Percentiles rank a stretch among this genome's conserved stretches.
These are phyloP conservation scores for Rhabdornis inornatus DNA, from an alignment of 2,113 vertebrate genomes.

Conservation along the genomic window DNA sequence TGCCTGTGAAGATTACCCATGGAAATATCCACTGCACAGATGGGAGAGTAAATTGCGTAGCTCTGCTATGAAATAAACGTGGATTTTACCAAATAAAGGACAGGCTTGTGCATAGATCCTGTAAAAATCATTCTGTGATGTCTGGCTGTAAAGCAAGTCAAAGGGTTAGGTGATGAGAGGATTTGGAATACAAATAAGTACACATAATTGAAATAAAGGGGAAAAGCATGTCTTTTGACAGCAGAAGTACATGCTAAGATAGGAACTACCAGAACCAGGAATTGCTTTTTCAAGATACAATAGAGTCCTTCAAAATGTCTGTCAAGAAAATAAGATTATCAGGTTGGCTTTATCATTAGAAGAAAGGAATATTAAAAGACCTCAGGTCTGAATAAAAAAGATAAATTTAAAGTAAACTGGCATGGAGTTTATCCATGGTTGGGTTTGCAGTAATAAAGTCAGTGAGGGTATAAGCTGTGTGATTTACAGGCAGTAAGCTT, in stretches of 20 bases:
- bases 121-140: slow-evolving; percentile 9
- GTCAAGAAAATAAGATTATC: slow-evolving; percentile 72
- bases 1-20: not conserved
- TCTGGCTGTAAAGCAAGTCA: slow-evolving; percentile 22
- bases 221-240: slow-evolving; percentile 31
- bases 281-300: slow-evolving; percentile 50
- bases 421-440: slow-evolving; percentile 75
- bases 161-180: not conserved
- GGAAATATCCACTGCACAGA: slow-evolving; percentile 11
- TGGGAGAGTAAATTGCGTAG: not conserved
- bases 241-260: slow-evolving; percentile 30
- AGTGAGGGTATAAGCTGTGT: slow-evolving; percentile 72
- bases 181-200: slow-evolving; percentile 27
- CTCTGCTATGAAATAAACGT: slow-evolving; percentile 1
- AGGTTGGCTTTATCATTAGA: slow-evolving; percentile 69
- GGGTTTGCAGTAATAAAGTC: slow-evolving; percentile 78
- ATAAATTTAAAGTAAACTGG: slow-evolving; percentile 79
- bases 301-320: slow-evolving; percentile 68
- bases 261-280: slow-evolving; percentile 24
- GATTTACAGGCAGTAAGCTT: slow-evolving; percentile 76
- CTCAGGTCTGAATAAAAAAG: slow-evolving; percentile 72
- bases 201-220: not conserved
- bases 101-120: not conserved
- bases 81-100: slow-evolving; percentile 21
- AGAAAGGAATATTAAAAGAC: slow-evolving; percentile 74